A percentile compares a stretch with the other conserved stretches of the same genome.
Evolutionary conservation across 2,113 vertebrate genomes (phyloP).

Genomic region (Phyllostomus hastatus): DNA sequence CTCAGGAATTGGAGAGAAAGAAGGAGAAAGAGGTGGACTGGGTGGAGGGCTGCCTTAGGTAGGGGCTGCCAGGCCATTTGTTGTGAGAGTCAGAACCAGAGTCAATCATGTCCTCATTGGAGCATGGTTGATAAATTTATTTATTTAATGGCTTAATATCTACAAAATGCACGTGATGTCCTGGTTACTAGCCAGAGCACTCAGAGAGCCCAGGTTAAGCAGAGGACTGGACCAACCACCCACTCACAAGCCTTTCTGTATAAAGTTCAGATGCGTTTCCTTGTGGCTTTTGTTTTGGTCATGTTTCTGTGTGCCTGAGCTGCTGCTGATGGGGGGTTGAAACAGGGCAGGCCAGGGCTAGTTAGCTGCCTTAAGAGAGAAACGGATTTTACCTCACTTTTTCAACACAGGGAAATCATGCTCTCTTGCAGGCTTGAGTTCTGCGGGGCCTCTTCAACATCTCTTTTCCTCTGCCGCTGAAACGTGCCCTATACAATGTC

Average conservation of each 20-base stretch:
- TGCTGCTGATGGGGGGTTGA: neutral
- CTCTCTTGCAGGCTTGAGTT: slow-evolving; percentile 33
- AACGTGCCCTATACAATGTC: neutral
- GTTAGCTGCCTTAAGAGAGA: neutral
- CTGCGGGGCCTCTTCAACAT: neutral
- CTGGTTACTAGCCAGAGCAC: slow-evolving; percentile 25
- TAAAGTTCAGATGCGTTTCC: slow-evolving; percentile 58
- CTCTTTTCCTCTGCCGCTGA: neutral
- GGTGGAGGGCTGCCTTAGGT: neutral
- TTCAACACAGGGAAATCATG: neutral
- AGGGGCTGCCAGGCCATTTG: neutral
- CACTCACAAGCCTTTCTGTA: slow-evolving; percentile 25
- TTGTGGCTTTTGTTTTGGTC: slow-evolving; percentile 57
- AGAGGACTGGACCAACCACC: slow-evolving; percentile 44
- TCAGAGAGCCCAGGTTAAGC: slow-evolving; percentile 25
- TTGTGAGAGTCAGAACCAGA: neutral
- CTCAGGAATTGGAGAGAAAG: neutral
- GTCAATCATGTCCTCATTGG: neutral
- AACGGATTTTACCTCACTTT: slow-evolving; percentile 37
- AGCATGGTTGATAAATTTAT: slow-evolving; percentile 28
- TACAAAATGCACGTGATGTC: neutral
- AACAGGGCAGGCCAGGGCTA: slow-evolving; percentile 49
- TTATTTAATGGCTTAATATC: slow-evolving; percentile 33
- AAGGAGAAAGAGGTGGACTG: neutral
- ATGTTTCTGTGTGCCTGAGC: slow-evolving; percentile 42